Evolutionary conservation across 2,113 vertebrate genomes (phyloP).

Genomic region (Scytalopus superciliaris): DNA sequence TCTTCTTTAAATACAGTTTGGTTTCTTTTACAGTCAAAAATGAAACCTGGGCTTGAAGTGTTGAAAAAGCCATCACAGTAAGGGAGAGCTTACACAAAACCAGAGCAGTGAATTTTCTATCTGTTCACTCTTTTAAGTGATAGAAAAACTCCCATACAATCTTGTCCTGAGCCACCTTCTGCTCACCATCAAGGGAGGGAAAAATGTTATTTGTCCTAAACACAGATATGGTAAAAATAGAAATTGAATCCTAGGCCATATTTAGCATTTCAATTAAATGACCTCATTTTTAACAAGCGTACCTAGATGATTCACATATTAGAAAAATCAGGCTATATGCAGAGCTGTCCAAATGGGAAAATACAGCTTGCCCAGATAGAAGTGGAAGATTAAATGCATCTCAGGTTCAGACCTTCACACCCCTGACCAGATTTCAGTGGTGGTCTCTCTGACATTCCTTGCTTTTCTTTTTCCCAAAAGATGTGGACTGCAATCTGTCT

Average conservation of each 20-base stretch:
- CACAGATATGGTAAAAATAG: slow-evolving; percentile 27
- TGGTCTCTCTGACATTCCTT: background rate
- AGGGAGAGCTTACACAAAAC: background rate
- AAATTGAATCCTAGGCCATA: background rate
- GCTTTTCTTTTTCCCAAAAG: background rate
- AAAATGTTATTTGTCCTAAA: slow-evolving; percentile 15
- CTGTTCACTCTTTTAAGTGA: background rate
- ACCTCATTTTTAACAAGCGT: slow-evolving; percentile 31
- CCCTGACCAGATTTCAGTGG: background rate
- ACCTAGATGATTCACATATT: slow-evolving; percentile 42
- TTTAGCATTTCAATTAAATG: slow-evolving; percentile 52
- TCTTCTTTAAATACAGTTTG: background rate
- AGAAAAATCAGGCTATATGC: slow-evolving; percentile 8
- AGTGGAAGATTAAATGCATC: background rate
- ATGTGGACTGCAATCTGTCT: background rate
- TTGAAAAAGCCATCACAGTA: background rate
- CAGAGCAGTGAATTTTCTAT: background rate
- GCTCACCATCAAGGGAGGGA: background rate
- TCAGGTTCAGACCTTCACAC: background rate
- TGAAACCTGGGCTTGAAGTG: background rate
- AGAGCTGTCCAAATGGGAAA: background rate
- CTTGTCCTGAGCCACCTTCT: background rate
- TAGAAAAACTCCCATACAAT: background rate
- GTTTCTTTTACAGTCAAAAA: background rate
- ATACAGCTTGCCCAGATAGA: background rate